Percentiles rank a stretch among this genome's conserved stretches.
Conservation (phyloP, 2,113 vertebrate genomes). For the Romanogobio albipinnatus region DNA sequence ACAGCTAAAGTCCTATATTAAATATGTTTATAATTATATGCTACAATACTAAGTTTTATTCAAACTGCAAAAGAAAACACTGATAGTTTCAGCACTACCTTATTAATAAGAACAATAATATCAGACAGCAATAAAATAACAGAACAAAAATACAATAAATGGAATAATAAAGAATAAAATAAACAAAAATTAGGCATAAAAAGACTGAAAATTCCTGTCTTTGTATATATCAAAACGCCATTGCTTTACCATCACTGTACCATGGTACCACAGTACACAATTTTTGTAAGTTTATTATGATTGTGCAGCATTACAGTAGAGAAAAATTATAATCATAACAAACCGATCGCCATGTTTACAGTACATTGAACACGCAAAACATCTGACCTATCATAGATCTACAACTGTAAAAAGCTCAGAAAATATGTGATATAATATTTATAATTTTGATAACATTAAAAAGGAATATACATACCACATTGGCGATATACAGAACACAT, state of each 20-base stretch:
- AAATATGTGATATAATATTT: neutral
- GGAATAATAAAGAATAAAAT: no score
- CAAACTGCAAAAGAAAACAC: neutral
- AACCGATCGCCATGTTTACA: neutral
- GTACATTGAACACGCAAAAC: neutral
- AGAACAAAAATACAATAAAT: no score
- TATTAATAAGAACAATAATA: neutral
- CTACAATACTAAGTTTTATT: neutral
- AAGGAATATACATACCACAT: neutral
- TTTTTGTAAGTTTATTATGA: neutral
- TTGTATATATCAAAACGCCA: neutral
- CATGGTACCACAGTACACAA: neutral
- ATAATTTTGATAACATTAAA: neutral
- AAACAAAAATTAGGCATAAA: no score
- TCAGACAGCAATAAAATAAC: no score
- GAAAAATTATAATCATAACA: neutral
- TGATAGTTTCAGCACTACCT: neutral
- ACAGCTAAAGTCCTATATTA: neutral
- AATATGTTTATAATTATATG: no score
- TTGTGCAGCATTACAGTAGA: neutral
- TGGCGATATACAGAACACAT: constrained; percentile 20
- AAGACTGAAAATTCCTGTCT: neutral
- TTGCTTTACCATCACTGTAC: neutral
- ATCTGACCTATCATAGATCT: neutral
- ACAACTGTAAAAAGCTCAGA: neutral